phyloP scores from a whole-genome alignment of 1,140 invertebrate species.

The Nixonia krombeini region DNA sequence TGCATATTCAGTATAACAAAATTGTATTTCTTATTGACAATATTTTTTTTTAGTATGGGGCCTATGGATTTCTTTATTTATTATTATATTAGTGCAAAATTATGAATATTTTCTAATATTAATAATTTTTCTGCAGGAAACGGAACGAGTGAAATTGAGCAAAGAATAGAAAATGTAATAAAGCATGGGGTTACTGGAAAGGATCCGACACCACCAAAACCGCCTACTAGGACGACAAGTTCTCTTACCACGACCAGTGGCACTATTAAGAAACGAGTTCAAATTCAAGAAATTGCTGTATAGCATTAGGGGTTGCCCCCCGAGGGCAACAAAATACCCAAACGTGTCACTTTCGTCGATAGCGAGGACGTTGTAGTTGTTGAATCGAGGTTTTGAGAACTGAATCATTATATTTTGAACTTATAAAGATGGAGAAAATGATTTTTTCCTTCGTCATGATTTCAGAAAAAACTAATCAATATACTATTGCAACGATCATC shows the following conservation, averaged over 20 bases:
- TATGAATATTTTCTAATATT: too few species aligned
- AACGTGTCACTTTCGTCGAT: conserved; percentile 67
- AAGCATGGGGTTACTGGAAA: conserved; percentile 43
- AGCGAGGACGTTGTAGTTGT: conserved; percentile 56
- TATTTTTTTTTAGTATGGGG: too few species aligned
- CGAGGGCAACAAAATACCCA: conserved; percentile 62
- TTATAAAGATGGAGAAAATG: conserved; percentile 16
- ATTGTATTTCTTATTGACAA: too few species aligned
- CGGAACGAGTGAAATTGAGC: conserved; percentile 47
- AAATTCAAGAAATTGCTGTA: conserved; percentile 79
- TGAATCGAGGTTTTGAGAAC: too few species aligned
- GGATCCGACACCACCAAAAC: conserved; percentile 64
- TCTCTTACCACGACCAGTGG: conserved; percentile 64
- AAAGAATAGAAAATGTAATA: conserved; percentile 40
- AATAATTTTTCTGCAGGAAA: too few species aligned
- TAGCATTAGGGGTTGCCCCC: conserved; percentile 74
- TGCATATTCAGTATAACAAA: too few species aligned
- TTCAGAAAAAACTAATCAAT: conserved; percentile 8
- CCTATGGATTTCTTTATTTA: too few species aligned
- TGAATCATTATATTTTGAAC: too few species aligned
- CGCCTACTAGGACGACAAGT: conserved; percentile 67
- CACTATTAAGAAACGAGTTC: conserved; percentile 77
- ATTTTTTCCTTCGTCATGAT: conserved; percentile 4
- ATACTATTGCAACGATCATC: not conserved
- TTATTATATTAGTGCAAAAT: too few species aligned